These are phyloP conservation scores for Doris montereyensis DNA, from an alignment of 2,888 invertebrate species.

Conservation along the genomic window DNA sequence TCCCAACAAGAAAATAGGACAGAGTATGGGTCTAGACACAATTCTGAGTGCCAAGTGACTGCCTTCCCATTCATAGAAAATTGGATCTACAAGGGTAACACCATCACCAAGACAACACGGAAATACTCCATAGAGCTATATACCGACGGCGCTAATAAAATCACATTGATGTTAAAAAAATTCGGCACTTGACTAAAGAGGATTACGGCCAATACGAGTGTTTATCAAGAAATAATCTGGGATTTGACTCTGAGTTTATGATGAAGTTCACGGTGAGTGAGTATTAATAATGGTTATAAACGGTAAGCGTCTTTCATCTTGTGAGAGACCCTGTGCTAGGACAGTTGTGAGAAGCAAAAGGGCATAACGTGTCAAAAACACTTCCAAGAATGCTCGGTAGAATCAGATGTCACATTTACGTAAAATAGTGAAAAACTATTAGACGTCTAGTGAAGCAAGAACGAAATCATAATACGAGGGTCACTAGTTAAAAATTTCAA, in stretches of 20 bases:
- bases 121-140: slow-evolving; percentile 65
- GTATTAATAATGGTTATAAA: too few species aligned
- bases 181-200: slow-evolving; percentile 50
- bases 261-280: too few species aligned
- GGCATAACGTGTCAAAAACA: too few species aligned
- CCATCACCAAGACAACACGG: slow-evolving; percentile 51
- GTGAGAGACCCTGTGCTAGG: too few species aligned
- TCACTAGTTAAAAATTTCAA: too few species aligned
- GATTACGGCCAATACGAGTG: slow-evolving; percentile 65
- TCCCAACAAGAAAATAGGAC: slow-evolving; percentile 63
- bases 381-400: too few species aligned
- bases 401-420: too few species aligned
- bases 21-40: slow-evolving; percentile 63
- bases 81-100: slow-evolving; percentile 59
- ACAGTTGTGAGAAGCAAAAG: too few species aligned
- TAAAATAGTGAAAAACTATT: too few species aligned
- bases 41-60: slow-evolving; percentile 68
- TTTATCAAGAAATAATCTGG: slow-evolving; percentile 56
- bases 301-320: too few species aligned
- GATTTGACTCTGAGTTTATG: slow-evolving; percentile 57
- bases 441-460: too few species aligned
- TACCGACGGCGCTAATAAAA: slow-evolving; percentile 59
- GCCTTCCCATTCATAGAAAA: slow-evolving; percentile 65
- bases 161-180: slow-evolving; percentile 60
- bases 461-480: too few species aligned